Percentiles rank a stretch among this genome's conserved stretches.
Evolutionary conservation across 2,113 vertebrate species (phyloP).

Genomic region (Dicrurus megarhynchus): DNA sequence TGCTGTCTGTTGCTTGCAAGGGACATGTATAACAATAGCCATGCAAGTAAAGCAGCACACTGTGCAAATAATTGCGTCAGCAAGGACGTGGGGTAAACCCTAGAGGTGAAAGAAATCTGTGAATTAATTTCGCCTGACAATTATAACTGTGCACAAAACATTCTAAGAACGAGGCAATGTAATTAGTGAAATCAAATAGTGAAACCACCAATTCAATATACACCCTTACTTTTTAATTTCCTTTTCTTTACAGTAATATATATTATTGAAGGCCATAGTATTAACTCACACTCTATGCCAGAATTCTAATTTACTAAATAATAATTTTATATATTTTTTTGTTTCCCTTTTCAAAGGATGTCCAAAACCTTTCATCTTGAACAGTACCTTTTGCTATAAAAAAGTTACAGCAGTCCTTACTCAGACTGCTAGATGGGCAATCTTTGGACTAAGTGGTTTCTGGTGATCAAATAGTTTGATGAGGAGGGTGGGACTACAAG

Average conservation of each 20-base stretch:
- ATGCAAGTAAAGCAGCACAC: background rate
- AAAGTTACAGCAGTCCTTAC: background rate
- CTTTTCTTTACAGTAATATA: background rate
- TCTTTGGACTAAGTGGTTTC: background rate
- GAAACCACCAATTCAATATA: background rate
- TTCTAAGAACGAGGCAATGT: background rate
- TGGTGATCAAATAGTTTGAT: background rate
- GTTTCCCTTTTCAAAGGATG: background rate
- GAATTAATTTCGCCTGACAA: background rate
- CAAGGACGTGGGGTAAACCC: background rate
- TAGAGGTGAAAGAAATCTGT: background rate
- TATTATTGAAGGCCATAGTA: background rate
- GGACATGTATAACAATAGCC: background rate
- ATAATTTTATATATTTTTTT: background rate
- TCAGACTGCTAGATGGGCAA: background rate
- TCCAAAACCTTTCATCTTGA: background rate
- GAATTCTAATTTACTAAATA: background rate
- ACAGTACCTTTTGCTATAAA: background rate
- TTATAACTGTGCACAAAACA: background rate
- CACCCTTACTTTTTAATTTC: background rate
- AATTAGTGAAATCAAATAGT: background rate
- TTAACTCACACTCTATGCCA: accelerated
- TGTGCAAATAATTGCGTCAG: background rate
- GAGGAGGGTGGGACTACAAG: background rate
- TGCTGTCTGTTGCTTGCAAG: background rate